Base-by-base conservation (phyloP, 2,888 invertebrate genomes). In the Antheraea yamamai region DNA sequence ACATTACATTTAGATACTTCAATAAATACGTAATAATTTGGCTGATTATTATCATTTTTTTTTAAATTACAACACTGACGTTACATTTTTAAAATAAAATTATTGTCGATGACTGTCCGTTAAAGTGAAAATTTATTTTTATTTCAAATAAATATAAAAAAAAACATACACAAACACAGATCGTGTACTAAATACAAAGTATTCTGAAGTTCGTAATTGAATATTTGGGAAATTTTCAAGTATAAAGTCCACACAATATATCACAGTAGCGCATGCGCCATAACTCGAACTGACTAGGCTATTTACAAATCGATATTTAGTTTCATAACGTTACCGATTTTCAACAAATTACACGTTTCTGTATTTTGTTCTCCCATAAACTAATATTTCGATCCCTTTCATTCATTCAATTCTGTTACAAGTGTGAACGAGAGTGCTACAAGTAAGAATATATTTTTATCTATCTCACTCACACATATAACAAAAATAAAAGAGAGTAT, bases 21-120 rank as follows among this genome's bases (percentile, higher is more conserved):
- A 87, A 89, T 89, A 89, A 92, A 94, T 93, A 93, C 90, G 92
- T 89, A 88, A 86, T 82, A 90, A 91, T 93, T 93, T 93, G 92
- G 92, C 91, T 89, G 92, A 66, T 66, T 23, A 61, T 61, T 61
- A 61, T 61, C 23, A 55, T 39, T 51, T 75, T 78, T 81, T 76
- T 78, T 79, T 52, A 51, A 30, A 16, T 23, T 18, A 74, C 73
- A 76, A 75, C 30, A 61, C 20, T 47, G 58, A 74, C 58, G 47
- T 47, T 71, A 30, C 30, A 30, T 66, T 30, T 66, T 14, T 30
- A 70, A 70, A 58, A 58, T 55, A 74, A 76, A 75, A 80, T 79
- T 80, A 81, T 81, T 83, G 79, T 78, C 75, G 78, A 23, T 64
- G 26, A 14, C 23, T 26, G 64, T 12, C 10, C 14, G 64, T 7